Conservation (phyloP, 2,888 invertebrate genomes). For the Andrena haemorrhoa region DNA sequence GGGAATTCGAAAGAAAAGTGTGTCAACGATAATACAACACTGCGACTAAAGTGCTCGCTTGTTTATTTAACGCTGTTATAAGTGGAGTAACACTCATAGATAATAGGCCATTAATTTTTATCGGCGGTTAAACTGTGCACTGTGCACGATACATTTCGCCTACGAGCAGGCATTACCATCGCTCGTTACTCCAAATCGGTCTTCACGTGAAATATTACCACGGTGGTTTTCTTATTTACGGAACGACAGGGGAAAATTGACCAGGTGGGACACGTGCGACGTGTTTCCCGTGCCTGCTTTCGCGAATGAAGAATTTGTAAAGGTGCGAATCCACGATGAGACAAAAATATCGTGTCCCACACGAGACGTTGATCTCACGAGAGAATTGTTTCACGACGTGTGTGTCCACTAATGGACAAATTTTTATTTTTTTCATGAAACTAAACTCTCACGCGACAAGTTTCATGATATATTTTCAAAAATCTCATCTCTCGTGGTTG, state of each 20-base stretch:
- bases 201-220: slow-evolving; percentile 6
- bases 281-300: no score
- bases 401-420: no score
- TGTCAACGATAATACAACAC: slow-evolving; percentile 58
- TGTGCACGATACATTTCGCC: slow-evolving; percentile 22
- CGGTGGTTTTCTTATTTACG: background rate
- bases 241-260: background rate
- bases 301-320: no score
- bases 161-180: slow-evolving; percentile 9
- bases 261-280: no score
- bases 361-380: no score
- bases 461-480: no score
- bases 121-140: slow-evolving; percentile 55
- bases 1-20: slow-evolving; percentile 49
- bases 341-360: no score
- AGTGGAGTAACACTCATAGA: slow-evolving; percentile 58
- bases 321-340: no score
- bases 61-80: slow-evolving; percentile 49
- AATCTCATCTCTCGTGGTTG: no score
- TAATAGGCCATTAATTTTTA: slow-evolving; percentile 67
- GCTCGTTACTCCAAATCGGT: slow-evolving; percentile 11
- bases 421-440: no score
- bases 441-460: no score
- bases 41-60: slow-evolving; percentile 46
- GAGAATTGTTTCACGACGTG: no score